phyloP scores from a whole-genome alignment of 2,797 vertebrate species.

The Phoxinus dragarum region DNA sequence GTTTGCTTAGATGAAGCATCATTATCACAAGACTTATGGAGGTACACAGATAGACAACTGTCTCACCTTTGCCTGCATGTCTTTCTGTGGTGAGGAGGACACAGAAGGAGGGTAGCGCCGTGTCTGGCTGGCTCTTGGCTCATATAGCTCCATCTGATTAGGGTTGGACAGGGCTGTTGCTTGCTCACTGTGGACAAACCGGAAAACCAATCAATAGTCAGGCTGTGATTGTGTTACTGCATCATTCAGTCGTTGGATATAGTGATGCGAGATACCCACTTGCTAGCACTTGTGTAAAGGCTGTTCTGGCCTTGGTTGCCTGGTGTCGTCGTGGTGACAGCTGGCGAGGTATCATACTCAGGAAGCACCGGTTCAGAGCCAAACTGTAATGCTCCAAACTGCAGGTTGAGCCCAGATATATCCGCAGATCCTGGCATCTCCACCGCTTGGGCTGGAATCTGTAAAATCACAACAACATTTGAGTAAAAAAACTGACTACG shows the following conservation, averaged over 20 bases:
- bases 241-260: neutral
- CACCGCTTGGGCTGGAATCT: constrained; percentile 96
- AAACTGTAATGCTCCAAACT: constrained; percentile 96
- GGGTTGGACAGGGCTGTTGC: constrained; percentile 88
- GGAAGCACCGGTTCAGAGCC: constrained; percentile 93
- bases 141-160: constrained; percentile 93
- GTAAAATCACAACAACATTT: constrained; percentile 10
- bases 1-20: neutral
- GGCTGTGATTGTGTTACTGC: neutral
- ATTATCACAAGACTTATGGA: neutral
- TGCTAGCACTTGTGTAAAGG: constrained; percentile 91
- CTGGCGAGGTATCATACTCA: constrained; percentile 87
- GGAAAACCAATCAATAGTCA: neutral
- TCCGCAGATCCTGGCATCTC: constrained; percentile 98
- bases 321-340: constrained; percentile 73
- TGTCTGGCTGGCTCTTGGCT: constrained; percentile 91
- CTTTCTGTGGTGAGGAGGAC: constrained; percentile 95
- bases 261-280: constrained; percentile 71
- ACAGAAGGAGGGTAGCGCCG: constrained; percentile 90
- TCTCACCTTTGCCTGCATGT: constrained; percentile 92
- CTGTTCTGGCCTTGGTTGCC: constrained; percentile 88
- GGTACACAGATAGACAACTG: neutral
- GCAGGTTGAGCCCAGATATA: constrained; percentile 94
- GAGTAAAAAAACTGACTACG: neutral
- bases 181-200: constrained; percentile 81